Evolutionary conservation across 2,113 vertebrate genomes (phyloP), one percentile per base, ranked within the genome.

Genomic region (Sylvia atricapilla): DNA sequence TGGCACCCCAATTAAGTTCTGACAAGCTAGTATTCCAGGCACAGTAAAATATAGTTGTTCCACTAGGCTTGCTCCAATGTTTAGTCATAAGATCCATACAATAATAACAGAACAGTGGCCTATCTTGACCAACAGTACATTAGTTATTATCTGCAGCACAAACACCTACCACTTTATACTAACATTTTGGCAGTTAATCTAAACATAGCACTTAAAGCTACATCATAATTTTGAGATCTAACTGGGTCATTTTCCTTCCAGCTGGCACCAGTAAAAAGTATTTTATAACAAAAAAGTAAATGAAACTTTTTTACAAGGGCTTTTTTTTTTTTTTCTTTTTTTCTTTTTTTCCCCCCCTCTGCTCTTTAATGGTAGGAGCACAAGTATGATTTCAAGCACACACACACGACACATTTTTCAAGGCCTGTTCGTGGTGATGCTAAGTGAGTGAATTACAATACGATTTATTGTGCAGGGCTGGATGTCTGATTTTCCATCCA

Each of bases 151-250:
- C 97, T 97, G 97, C 98, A 98, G 98, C 97, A 98, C 98, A 99
- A 98, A 99, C 98, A 99, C 98, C 98, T 99, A 98, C 98, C 98
- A 98, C 98, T 99, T 98, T 99, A 98, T 98, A 98, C 98, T 98
- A 98, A 99, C 98, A 98, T 98, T 98, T 98, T 99, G 99, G 98
- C 99, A 99, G 98, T 97, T 98, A 98, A 98, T 98, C 97, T 98
- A 98, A 99, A 99, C 98, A 98, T 98, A 98, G 98, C 98, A 99
- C 99, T 99, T 99, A 98, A 97, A 98, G 95, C 98, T 98, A 98
- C 98, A 97, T 98, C 97, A 97, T 98, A 98, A 97, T 98, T 98
- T 98, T 97, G 97, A 96, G 96, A 97, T 97, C 98, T 98, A 96
- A 97, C 96, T 96, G 97, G 97, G 95, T 96, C 94, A 93, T 95